phyloP scores from a whole-genome alignment of 2,113 vertebrate species.

The Rhea pennata region DNA sequence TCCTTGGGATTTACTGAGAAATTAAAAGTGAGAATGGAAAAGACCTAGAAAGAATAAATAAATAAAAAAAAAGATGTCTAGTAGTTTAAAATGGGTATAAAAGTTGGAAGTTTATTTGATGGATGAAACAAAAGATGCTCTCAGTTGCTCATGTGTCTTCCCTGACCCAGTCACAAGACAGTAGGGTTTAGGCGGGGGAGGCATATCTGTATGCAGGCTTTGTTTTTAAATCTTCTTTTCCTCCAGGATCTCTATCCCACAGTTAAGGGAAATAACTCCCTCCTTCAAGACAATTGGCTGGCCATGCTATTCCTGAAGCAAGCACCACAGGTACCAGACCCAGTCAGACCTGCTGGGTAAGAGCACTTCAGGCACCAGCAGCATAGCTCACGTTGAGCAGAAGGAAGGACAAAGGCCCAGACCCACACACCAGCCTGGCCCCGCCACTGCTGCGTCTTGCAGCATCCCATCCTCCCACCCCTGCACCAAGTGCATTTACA shows the following conservation, averaged over 20 bases:
- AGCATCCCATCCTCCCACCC: not conserved
- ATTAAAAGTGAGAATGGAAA: not conserved
- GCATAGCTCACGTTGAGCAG: not conserved
- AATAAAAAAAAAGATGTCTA: not conserved
- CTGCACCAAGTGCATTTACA: not conserved
- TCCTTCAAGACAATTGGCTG: not conserved
- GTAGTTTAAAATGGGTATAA: not conserved
- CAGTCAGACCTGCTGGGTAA: not conserved
- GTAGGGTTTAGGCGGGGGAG: not conserved
- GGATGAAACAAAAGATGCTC: not conserved
- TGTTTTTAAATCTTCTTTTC: not conserved
- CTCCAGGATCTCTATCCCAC: not conserved
- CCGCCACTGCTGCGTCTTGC: not conserved
- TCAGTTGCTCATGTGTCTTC: not conserved
- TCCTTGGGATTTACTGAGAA: not conserved
- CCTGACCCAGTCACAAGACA: not conserved
- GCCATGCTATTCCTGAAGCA: not conserved
- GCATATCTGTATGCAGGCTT: not conserved
- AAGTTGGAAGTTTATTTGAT: not conserved
- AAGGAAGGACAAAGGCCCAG: not conserved
- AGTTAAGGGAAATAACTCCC: not conserved
- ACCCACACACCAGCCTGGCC: not conserved
- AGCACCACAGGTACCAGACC: not conserved
- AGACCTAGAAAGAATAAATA: not conserved
- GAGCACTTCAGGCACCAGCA: not conserved